Percentiles rank a stretch among this genome's conserved stretches.
phyloP scores from a whole-genome alignment of 2,797 vertebrate species.

The Tympanoctomys barrerae region DNA sequence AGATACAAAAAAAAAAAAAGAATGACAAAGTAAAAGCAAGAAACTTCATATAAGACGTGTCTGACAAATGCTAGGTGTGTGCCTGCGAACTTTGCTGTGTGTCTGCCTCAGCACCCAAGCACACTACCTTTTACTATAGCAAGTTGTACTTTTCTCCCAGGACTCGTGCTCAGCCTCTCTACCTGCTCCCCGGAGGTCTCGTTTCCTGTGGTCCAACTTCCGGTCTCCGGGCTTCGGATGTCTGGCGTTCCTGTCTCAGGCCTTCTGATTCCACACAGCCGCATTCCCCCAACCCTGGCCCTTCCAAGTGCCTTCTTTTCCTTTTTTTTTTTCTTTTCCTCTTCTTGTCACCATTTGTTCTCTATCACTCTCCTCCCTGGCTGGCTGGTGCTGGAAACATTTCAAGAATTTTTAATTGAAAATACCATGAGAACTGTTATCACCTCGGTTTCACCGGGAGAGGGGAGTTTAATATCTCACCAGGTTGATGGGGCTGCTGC shows the following conservation, averaged over 20 bases:
- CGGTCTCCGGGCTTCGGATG: not conserved
- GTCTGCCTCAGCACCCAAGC: not conserved
- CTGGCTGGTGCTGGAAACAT: conserved; percentile 88
- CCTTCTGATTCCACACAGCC: not conserved
- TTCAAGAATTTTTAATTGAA: conserved; percentile 90
- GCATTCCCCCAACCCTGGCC: not conserved
- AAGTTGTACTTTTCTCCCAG: not conserved
- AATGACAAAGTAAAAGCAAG: conserved; percentile 14
- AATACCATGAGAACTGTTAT: conserved; percentile 89
- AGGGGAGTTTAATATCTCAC: conserved; percentile 83
- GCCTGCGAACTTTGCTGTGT: not conserved
- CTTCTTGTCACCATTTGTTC: conserved; percentile 90
- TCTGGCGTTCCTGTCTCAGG: not conserved
- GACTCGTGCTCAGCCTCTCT: not conserved
- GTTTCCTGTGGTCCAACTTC: not conserved
- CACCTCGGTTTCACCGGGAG: conserved; percentile 84
- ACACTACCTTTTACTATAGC: not conserved
- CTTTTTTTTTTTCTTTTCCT: conserved; percentile 70
- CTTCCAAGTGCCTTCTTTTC: conserved; percentile 24
- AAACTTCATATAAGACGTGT: not conserved
- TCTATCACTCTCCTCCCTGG: conserved; percentile 87
- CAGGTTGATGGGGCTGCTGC: conserved; percentile 79
- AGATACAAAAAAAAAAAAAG: not conserved
- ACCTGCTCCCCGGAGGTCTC: not conserved
- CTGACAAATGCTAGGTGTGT: not conserved